Evolutionary conservation across 2,113 vertebrate genomes (phyloP).

Genomic region (Trochalopteron elliotii): DNA sequence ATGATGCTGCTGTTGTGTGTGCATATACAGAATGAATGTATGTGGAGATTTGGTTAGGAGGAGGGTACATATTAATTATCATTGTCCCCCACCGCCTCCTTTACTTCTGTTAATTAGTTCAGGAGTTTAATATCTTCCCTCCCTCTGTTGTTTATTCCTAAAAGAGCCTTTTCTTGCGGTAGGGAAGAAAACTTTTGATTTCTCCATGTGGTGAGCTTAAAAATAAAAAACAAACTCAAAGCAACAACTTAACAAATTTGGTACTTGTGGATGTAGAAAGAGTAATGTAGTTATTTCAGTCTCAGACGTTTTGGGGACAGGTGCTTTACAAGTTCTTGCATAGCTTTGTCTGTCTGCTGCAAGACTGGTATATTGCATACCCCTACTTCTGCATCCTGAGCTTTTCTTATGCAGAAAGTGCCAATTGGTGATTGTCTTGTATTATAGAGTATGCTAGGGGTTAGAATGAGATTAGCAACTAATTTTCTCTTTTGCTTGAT

Average conservation of each 20-base stretch:
- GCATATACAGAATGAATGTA: conserved; percentile 79
- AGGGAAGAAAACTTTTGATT: conserved; percentile 47
- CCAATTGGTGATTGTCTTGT: not conserved
- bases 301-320: conserved; percentile 20
- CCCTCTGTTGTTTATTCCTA: conserved; percentile 55
- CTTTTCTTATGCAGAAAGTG: conserved; percentile 30
- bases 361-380: not conserved
- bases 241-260: conserved; percentile 1
- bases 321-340: conserved; percentile 13
- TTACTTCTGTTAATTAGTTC: conserved; percentile 78
- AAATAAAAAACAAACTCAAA: not conserved
- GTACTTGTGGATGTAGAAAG: not conserved
- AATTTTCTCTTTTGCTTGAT: conserved; percentile 27
- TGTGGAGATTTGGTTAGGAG: conserved; percentile 76
- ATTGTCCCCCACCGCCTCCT: conserved; percentile 69
- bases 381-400: not conserved
- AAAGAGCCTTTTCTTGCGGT: conserved; percentile 35
- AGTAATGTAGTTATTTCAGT: conserved; percentile 10
- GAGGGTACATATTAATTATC: conserved; percentile 79
- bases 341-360: conserved; percentile 25
- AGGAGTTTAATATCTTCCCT: conserved; percentile 75
- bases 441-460: conserved; percentile 4
- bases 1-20: conserved; percentile 85
- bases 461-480: conserved; percentile 33
- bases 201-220: not conserved